phyloP scores from a whole-genome alignment of 2,888 invertebrate species.

The Rugalucina vietnamica region DNA sequence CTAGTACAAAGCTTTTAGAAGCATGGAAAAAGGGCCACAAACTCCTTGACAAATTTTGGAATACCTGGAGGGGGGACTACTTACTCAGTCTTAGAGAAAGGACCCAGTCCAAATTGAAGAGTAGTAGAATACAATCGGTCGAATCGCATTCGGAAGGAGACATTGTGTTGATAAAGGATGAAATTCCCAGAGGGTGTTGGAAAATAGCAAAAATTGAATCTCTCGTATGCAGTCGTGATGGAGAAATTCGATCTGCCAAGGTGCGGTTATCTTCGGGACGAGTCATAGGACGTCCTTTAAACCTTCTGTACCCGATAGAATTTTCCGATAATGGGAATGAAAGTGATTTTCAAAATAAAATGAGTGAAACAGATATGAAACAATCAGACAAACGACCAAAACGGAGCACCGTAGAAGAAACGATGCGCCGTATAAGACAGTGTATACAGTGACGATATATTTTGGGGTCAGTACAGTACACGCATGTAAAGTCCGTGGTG shows the following conservation, averaged over 20 bases:
- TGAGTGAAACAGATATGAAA: neutral
- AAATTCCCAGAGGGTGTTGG: constrained; percentile 17
- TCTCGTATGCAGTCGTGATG: constrained; percentile 10
- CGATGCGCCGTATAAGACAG: neutral
- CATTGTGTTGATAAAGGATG: constrained; percentile 22
- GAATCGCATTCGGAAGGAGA: neutral
- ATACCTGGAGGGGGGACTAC: neutral
- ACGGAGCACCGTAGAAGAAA: constrained; percentile 4
- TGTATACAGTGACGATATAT: neutral
- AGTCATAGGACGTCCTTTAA: constrained; percentile 20
- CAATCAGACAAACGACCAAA: neutral
- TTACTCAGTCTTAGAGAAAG: neutral
- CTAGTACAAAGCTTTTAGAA: neutral
- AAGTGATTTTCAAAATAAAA: neutral
- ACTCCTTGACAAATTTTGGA: neutral
- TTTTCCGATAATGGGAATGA: neutral
- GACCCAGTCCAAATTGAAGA: neutral
- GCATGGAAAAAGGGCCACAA: neutral
- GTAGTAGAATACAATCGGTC: constrained; percentile 10
- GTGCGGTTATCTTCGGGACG: constrained; percentile 16
- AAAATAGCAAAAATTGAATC: constrained; percentile 12
- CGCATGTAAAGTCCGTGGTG: neutral
- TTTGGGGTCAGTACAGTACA: neutral
- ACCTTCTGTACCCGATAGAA: constrained; percentile 21
- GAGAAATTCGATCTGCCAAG: constrained; percentile 22